These are phyloP conservation scores for Tympanuchus pallidicinctus DNA, from an alignment of 2,113 vertebrate genomes.

Conservation along the genomic window DNA sequence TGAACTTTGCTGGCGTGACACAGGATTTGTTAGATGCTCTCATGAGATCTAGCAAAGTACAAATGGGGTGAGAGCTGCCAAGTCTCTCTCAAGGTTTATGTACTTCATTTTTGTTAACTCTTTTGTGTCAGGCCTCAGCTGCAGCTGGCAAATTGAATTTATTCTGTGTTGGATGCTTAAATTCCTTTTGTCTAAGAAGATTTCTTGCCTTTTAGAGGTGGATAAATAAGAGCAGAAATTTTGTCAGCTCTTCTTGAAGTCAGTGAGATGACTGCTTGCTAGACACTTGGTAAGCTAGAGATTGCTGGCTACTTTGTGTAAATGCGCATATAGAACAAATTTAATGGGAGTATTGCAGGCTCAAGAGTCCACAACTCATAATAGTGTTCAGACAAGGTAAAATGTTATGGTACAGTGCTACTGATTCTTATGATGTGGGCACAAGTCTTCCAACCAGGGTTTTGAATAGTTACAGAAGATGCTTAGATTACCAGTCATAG, in stretches of 20 bases:
- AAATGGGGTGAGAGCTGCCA: slow-evolving; percentile 12
- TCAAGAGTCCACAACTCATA: background rate
- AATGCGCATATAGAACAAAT: background rate
- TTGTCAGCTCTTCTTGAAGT: slow-evolving; percentile 10
- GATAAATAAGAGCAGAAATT: background rate
- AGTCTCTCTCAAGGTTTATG: background rate
- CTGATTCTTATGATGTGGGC: background rate
- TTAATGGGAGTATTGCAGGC: background rate
- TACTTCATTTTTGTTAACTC: background rate
- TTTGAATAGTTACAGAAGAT: background rate
- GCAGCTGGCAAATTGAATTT: background rate
- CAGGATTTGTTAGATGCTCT: slow-evolving; percentile 24
- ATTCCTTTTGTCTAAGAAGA: slow-evolving; percentile 11
- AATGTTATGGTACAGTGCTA: background rate
- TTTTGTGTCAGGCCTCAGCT: background rate
- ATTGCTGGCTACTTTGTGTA: background rate
- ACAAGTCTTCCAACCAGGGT: background rate
- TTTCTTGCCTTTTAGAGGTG: background rate
- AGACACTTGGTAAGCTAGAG: background rate
- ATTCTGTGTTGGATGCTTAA: background rate
- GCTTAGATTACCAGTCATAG: background rate
- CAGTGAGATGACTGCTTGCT: background rate
- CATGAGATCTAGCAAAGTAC: slow-evolving; percentile 12
- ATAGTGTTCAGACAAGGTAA: background rate
- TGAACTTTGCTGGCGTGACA: background rate